Conservation (phyloP, 1,140 invertebrate genomes). For the Prorops nasuta region DNA sequence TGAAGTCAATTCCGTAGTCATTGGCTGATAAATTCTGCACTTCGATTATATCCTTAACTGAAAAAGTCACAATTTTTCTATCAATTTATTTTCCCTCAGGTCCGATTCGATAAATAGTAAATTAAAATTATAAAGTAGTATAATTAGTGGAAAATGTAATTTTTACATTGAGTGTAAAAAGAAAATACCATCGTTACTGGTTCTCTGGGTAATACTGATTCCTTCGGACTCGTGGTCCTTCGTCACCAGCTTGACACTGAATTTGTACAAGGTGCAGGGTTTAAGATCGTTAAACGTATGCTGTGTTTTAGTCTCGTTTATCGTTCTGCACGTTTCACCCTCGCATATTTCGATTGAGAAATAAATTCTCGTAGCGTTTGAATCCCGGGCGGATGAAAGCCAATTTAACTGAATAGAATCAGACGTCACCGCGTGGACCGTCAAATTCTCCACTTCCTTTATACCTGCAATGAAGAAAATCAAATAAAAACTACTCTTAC, state of each 20-base stretch:
- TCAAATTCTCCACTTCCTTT: conserved; percentile 6
- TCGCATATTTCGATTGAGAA: conserved; percentile 12
- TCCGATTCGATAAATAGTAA: not conserved
- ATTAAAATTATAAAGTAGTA: too few relatives aligned
- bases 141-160: too few relatives aligned
- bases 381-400: conserved; percentile 8
- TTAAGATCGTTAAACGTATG: conserved; percentile 16
- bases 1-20: not conserved
- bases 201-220: not conserved
- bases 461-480: not conserved
- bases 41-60: conserved; percentile 14
- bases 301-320: not conserved
- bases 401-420: conserved; percentile 25
- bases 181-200: conserved; percentile 11
- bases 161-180: too few relatives aligned
- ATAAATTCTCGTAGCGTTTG: not conserved
- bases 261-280: conserved; percentile 22
- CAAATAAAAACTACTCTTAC: not conserved
- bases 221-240: not conserved
- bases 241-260: conserved; percentile 13
- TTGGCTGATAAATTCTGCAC: not conserved
- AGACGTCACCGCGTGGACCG: not conserved
- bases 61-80: not conserved
- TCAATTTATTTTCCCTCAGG: not conserved
- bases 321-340: not conserved